phyloP scores from a whole-genome alignment of 2,888 invertebrate species.

The Suillia variegata region DNA sequence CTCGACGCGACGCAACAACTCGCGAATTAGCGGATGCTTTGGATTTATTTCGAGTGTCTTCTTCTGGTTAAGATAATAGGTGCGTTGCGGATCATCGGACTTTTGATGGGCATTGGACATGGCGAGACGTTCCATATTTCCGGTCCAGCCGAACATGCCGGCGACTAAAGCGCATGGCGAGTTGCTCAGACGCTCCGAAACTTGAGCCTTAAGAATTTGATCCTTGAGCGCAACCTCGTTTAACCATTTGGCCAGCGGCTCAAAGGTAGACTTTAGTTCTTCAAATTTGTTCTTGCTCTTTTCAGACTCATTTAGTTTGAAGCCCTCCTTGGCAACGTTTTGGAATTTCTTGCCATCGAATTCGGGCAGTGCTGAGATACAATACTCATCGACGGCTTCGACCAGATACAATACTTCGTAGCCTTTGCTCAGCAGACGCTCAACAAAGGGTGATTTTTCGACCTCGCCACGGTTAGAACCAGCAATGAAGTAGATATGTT shows the following conservation, averaged over 20 bases:
- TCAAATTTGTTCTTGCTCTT: slow-evolving; percentile 77
- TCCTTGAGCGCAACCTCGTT: slow-evolving; percentile 80
- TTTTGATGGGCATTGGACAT: slow-evolving; percentile 96
- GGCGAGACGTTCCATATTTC: slow-evolving; percentile 98
- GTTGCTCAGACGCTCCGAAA: slow-evolving; percentile 86
- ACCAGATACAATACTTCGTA: slow-evolving; percentile 93
- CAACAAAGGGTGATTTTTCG: slow-evolving; percentile 92
- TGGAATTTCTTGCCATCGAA: slow-evolving; percentile 99
- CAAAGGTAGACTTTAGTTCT: slow-evolving; percentile 76
- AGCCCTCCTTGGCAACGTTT: slow-evolving; percentile 98
- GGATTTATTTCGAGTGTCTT: slow-evolving; percentile 98
- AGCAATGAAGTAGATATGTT: slow-evolving; percentile 95
- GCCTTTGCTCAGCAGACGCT: slow-evolving; percentile 88
- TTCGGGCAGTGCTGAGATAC: slow-evolving; percentile 93
- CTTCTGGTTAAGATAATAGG: slow-evolving; percentile 88
- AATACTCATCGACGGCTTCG: slow-evolving; percentile 98
- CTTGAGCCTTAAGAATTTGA: slow-evolving; percentile 76
- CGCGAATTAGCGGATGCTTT: slow-evolving; percentile 92
- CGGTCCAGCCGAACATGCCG: slow-evolving; percentile 97
- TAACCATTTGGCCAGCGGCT: slow-evolving; percentile 91
- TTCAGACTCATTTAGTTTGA: slow-evolving; percentile 78
- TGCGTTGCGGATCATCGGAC: slow-evolving; percentile 86
- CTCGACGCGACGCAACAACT: slow-evolving; percentile 82
- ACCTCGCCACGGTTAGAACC: slow-evolving; percentile 87
- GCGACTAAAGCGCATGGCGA: slow-evolving; percentile 97